These are phyloP conservation scores for Eledone cirrhosa DNA, from an alignment of 2,888 invertebrate species.

Conservation along the genomic window DNA sequence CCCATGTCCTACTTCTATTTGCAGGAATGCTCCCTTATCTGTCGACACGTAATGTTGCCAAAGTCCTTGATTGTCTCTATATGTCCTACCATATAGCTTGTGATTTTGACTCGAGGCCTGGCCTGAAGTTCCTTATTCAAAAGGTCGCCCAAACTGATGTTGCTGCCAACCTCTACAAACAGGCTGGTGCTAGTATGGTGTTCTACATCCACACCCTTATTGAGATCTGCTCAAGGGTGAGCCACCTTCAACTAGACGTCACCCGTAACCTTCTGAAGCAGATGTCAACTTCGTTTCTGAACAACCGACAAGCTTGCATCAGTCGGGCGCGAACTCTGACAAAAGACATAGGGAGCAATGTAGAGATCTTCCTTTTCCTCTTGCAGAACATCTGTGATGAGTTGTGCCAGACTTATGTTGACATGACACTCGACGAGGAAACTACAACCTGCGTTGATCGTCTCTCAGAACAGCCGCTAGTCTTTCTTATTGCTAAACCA, in stretches of 20 bases:
- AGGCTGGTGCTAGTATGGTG: constrained; percentile 91
- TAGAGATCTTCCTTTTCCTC: constrained; percentile 50
- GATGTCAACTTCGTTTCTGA: neutral
- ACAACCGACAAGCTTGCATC: neutral
- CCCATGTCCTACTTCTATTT: neutral
- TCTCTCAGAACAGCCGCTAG: constrained; percentile 71
- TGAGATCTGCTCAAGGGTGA: constrained; percentile 77
- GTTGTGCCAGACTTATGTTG: constrained; percentile 60
- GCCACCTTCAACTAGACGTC: constrained; percentile 38
- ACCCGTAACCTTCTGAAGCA: constrained; percentile 38
- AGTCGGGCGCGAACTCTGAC: neutral
- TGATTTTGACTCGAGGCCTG: constrained; percentile 89
- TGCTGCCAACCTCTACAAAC: constrained; percentile 69
- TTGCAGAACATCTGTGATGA: constrained; percentile 59
- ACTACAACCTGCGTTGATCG: constrained; percentile 59
- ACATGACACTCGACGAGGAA: constrained; percentile 59
- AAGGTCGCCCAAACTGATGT: constrained; percentile 71
- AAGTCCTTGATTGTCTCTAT: constrained; percentile 71
- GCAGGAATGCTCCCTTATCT: constrained; percentile 59
- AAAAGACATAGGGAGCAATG: constrained; percentile 32
- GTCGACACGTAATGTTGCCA: constrained; percentile 54
- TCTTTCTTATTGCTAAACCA: constrained; percentile 72
- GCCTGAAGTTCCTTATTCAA: constrained; percentile 91
- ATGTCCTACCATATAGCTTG: constrained; percentile 83
- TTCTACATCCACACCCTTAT: constrained; percentile 82